phyloP scores from a whole-genome alignment of 2,113 vertebrate species.

The Psilopogon haemacephalus region DNA sequence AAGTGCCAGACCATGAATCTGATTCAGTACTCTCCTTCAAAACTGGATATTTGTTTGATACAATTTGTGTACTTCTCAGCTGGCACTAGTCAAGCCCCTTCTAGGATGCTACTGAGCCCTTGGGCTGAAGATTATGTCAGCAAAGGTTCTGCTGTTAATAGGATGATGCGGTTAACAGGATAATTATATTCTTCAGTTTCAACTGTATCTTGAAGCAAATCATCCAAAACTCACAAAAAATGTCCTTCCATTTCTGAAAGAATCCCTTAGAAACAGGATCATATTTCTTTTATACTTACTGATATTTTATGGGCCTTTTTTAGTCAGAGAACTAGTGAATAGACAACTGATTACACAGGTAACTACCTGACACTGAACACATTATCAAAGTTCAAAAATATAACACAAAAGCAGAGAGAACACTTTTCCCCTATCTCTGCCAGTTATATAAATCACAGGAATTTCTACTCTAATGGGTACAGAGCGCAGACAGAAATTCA shows the following conservation, averaged over 20 bases:
- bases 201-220: background rate
- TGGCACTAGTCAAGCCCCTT: background rate
- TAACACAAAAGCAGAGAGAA: background rate
- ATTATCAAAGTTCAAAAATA: background rate
- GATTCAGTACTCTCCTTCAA: background rate
- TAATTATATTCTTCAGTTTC: background rate
- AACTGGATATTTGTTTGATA: background rate
- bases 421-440: background rate
- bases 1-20: background rate
- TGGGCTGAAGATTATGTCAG: background rate
- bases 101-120: background rate
- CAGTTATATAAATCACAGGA: background rate
- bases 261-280: background rate
- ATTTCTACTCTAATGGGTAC: background rate
- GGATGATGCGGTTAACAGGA: background rate
- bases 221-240: background rate
- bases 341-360: background rate
- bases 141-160: background rate
- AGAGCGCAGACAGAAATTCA: background rate
- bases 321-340: background rate
- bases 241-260: background rate
- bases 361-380: background rate
- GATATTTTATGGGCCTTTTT: background rate
- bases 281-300: background rate
- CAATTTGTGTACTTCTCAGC: background rate